Conservation (phyloP, 2,888 invertebrate genomes). For the Hedya salicella region DNA sequence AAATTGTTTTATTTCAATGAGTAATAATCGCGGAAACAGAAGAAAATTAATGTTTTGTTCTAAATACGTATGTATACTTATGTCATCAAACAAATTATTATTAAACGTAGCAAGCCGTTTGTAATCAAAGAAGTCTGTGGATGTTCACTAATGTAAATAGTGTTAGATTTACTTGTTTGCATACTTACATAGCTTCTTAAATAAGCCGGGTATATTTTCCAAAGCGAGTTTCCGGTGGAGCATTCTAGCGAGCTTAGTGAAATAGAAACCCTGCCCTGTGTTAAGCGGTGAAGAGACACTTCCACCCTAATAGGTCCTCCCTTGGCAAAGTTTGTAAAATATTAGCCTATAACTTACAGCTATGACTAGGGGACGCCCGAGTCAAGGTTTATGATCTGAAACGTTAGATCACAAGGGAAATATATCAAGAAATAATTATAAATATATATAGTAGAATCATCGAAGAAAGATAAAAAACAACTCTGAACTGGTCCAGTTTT, state of each 20-base stretch:
- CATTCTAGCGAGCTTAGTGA: slow-evolving; percentile 21
- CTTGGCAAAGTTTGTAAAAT: slow-evolving; percentile 40
- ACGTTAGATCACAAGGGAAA: slow-evolving; percentile 23
- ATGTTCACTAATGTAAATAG: slow-evolving; percentile 8
- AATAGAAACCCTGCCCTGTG: slow-evolving; percentile 29
- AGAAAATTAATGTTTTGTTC: too few relatives aligned
- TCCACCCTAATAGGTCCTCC: slow-evolving; percentile 41
- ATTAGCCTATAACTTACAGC: slow-evolving; percentile 43
- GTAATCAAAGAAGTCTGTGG: slow-evolving; percentile 6
- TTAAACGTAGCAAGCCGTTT: too few relatives aligned
- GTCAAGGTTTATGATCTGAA: slow-evolving; percentile 30
- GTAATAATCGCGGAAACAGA: too few relatives aligned
- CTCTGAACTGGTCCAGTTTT: too few relatives aligned
- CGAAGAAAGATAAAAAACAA: too few relatives aligned
- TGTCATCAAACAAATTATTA: too few relatives aligned
- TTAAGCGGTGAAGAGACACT: slow-evolving; percentile 36
- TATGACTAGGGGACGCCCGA: slow-evolving; percentile 36
- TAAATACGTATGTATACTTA: too few relatives aligned
- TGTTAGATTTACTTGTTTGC: slow-evolving; percentile 3
- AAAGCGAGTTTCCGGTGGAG: slow-evolving; percentile 12
- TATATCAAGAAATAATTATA: slow-evolving; percentile 1
- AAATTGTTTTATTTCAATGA: too few relatives aligned
- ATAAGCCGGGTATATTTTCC: slow-evolving; percentile 20
- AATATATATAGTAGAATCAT: background rate
- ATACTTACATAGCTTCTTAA: slow-evolving; percentile 11